Evolutionary conservation across 2,888 invertebrate genomes (phyloP).

Genomic region (Ligdia adustata): DNA sequence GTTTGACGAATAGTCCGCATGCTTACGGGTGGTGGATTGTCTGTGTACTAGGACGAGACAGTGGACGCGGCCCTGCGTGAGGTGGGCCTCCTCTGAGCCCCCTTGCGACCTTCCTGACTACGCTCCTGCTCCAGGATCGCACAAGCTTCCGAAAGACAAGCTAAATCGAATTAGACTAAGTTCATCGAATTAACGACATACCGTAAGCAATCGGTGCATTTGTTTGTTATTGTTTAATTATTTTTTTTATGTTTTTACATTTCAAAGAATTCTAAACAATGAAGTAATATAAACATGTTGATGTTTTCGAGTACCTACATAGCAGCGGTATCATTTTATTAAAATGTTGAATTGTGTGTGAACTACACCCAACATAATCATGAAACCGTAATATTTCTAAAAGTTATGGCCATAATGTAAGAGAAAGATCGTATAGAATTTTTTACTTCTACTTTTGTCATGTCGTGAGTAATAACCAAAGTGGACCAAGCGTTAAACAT

Average conservation of each 20-base stretch:
- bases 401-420: too few relatives aligned
- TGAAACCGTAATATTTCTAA: too few relatives aligned
- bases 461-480: too few relatives aligned
- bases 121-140: constrained; percentile 33
- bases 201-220: constrained; percentile 12
- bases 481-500: constrained; percentile 23
- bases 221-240: neutral
- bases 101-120: constrained; percentile 25
- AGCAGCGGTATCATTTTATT: too few relatives aligned
- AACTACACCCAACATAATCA: too few relatives aligned
- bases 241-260: neutral
- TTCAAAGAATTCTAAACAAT: too few relatives aligned
- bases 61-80: constrained; percentile 97
- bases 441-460: too few relatives aligned
- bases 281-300: too few relatives aligned
- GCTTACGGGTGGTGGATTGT: constrained; percentile 50
- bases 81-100: constrained; percentile 93
- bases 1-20: constrained; percentile 30
- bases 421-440: too few relatives aligned
- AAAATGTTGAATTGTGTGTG: too few relatives aligned
- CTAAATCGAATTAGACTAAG: constrained; percentile 7
- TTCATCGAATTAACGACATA: constrained; percentile 14
- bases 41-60: constrained; percentile 92
- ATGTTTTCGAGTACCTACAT: too few relatives aligned
- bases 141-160: constrained; percentile 25